Conservation (phyloP, 2,888 invertebrate genomes). For the Epinotia demarniana region DNA sequence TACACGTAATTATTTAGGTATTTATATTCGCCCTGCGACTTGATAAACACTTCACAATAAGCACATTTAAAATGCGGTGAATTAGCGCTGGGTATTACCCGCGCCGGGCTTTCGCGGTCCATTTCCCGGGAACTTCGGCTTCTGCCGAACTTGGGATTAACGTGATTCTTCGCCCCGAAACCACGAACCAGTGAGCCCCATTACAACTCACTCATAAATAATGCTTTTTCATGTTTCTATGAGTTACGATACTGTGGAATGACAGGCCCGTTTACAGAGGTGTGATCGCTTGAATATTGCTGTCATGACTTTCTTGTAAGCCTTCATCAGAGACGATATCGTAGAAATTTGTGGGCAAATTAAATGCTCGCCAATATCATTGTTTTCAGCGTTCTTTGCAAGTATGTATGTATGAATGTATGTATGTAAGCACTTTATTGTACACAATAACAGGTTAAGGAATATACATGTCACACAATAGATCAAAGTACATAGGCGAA, state of each 20-base stretch:
- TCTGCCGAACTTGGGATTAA: constrained; percentile 31
- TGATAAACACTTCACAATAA: constrained; percentile 28
- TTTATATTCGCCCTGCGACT: not conserved
- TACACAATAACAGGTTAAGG: too few species aligned
- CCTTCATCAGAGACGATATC: not conserved
- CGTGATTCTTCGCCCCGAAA: constrained; percentile 15
- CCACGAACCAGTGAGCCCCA: not conserved
- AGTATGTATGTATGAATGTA: too few species aligned
- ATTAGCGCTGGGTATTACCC: constrained; percentile 30
- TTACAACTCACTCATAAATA: constrained; percentile 9
- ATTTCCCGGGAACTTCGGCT: constrained; percentile 19
- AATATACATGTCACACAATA: too few species aligned
- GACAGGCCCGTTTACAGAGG: not conserved
- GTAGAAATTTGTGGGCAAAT: not conserved
- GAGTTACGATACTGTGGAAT: not conserved
- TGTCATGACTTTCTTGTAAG: not conserved
- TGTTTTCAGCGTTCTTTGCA: not conserved
- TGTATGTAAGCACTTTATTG: too few species aligned
- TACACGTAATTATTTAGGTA: not conserved
- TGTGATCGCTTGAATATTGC: not conserved
- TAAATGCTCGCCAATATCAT: not conserved
- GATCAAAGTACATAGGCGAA: too few species aligned
- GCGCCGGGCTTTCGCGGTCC: constrained; percentile 21
- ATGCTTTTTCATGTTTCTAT: not conserved
- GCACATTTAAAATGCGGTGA: constrained; percentile 15